Evolutionary conservation across 2,888 invertebrate genomes (phyloP).

Genomic region (Tetranychus piercei): DNA sequence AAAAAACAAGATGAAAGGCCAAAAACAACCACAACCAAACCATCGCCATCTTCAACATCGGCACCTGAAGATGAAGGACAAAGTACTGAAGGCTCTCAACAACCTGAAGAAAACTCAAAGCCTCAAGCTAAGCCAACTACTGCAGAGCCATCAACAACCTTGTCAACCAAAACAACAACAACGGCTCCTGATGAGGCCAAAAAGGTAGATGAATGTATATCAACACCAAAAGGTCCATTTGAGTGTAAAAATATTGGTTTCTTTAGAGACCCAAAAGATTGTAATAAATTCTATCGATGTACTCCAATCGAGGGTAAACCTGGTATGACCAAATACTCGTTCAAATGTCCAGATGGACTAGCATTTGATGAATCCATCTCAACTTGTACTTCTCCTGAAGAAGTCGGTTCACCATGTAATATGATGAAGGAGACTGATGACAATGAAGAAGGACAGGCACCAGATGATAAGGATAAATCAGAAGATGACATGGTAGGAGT

Average conservation of each 20-base stretch:
- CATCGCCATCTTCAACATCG: background rate
- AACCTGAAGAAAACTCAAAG: background rate
- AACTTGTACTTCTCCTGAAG: constrained; percentile 26
- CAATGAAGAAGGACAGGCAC: background rate
- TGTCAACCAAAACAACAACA: background rate
- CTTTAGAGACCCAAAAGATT: constrained; percentile 26
- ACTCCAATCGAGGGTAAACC: constrained; percentile 34
- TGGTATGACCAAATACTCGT: constrained; percentile 24
- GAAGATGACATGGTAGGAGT: background rate
- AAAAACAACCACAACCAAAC: background rate
- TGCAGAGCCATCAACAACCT: background rate
- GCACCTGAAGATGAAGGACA: background rate
- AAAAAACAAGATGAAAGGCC: background rate
- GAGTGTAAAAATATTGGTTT: constrained; percentile 25
- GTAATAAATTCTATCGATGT: constrained; percentile 51
- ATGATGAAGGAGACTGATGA: background rate
- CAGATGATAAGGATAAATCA: background rate
- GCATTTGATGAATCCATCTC: constrained; percentile 26
- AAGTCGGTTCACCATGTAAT: constrained; percentile 25
- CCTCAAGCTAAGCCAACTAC: background rate
- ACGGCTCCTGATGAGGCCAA: background rate
- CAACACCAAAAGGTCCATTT: background rate
- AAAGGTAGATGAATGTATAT: background rate
- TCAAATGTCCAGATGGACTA: constrained; percentile 26
- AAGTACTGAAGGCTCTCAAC: background rate